phyloP scores from a whole-genome alignment of 2,797 vertebrate genomes.

The Dromococcyx pavoninus region DNA sequence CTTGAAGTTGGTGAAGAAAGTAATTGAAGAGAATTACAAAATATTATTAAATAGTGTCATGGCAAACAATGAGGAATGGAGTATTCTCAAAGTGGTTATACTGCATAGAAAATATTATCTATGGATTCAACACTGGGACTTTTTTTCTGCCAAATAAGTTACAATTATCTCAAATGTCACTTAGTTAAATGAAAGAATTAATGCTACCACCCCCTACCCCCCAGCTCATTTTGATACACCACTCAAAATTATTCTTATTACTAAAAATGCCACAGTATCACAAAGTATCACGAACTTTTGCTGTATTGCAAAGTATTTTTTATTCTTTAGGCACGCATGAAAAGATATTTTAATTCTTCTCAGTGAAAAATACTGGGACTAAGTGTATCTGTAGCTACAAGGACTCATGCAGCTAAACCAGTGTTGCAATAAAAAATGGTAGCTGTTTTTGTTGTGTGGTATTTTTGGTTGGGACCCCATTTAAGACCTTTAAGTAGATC shows the following conservation, averaged over 20 bases:
- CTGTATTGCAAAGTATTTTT: neutral
- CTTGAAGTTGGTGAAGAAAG: neutral
- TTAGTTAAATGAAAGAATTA: neutral
- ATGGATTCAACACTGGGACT: neutral
- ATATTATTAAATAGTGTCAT: neutral
- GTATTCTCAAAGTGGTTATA: neutral
- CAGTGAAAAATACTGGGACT: neutral
- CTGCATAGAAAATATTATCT: neutral
- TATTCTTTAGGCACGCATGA: neutral
- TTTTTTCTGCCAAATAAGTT: neutral
- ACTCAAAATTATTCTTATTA: neutral
- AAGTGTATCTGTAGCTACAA: neutral
- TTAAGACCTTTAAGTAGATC: neutral
- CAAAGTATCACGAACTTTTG: neutral
- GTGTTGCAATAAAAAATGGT: neutral
- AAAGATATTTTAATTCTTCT: neutral
- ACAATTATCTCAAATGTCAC: neutral
- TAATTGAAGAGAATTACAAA: neutral
- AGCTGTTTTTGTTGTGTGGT: neutral
- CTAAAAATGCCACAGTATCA: neutral
- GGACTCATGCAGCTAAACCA: neutral
- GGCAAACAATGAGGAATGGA: neutral
- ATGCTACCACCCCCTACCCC: neutral
- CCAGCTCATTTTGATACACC: neutral
- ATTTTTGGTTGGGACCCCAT: neutral